phyloP scores from a whole-genome alignment of 2,797 vertebrate species.

The Pseudopleuronectes americanus region DNA sequence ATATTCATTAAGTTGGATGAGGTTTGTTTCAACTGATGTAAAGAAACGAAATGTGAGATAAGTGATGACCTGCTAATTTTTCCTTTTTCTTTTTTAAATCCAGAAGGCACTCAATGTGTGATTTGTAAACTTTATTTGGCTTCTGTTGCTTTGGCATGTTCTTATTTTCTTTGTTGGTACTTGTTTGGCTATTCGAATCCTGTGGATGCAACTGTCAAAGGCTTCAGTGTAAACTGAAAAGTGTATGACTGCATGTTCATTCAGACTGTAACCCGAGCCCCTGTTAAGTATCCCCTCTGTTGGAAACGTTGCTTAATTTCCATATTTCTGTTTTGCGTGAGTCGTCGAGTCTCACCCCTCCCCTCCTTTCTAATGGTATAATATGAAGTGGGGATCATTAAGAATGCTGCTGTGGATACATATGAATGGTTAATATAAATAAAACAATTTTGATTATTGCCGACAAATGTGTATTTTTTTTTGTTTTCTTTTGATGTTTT shows the following conservation, averaged over 20 bases:
- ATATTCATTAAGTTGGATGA: constrained; percentile 48
- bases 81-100: constrained; percentile 20
- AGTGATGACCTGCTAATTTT: constrained; percentile 45
- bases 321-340: constrained; percentile 64
- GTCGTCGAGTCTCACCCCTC: constrained; percentile 56
- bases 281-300: constrained; percentile 28
- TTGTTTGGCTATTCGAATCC: constrained; percentile 59
- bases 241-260: constrained; percentile 84
- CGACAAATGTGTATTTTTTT: constrained; percentile 7
- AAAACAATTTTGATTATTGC: constrained; percentile 77
- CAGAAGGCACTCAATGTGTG: constrained; percentile 24
- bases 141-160: constrained; percentile 33
- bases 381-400: constrained; percentile 66
- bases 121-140: constrained; percentile 46
- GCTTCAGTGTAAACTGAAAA: constrained; percentile 72
- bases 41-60: constrained; percentile 1
- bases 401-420: constrained; percentile 85
- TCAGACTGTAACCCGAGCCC: constrained; percentile 51
- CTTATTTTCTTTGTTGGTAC: constrained; percentile 39
- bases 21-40: constrained; percentile 46
- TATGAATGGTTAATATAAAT: constrained; percentile 88
- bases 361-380: constrained; percentile 67
- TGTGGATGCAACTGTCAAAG: constrained; percentile 75
- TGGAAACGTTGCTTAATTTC: constrained; percentile 33
- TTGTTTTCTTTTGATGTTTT: neutral